These are phyloP conservation scores for Datnioides undecimradiatus DNA, from an alignment of 2,113 vertebrate species.

Conservation along the genomic window DNA sequence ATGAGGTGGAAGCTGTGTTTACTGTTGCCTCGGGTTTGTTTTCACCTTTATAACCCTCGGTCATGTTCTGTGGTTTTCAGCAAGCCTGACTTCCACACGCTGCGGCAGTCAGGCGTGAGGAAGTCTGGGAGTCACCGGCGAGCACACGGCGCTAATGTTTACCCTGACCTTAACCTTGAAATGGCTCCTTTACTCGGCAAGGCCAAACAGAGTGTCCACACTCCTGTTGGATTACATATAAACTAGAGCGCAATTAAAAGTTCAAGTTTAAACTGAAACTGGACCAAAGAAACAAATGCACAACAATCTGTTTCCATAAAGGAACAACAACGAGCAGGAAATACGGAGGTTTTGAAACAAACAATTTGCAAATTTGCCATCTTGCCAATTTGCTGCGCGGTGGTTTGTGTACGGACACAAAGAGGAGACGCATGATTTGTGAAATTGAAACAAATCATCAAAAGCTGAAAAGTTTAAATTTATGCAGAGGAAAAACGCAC, in stretches of 20 bases:
- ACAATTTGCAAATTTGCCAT: not conserved
- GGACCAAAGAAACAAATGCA: not conserved
- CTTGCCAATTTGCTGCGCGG: not conserved
- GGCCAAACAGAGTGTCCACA: not conserved
- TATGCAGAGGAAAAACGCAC: too few relatives aligned
- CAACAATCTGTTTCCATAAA: not conserved
- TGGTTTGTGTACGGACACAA: not conserved
- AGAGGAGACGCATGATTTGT: not conserved
- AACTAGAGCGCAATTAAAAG: not conserved
- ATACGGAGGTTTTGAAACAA: not conserved
- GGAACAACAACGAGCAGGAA: not conserved
- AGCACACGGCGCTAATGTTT: not conserved
- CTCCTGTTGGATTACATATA: not conserved
- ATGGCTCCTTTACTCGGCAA: not conserved
- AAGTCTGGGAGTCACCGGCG: too few relatives aligned
- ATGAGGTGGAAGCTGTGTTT: constrained; percentile 2
- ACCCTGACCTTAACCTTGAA: not conserved
- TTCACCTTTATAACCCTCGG: not conserved
- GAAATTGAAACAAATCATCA: not conserved
- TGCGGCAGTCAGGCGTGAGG: too few relatives aligned
- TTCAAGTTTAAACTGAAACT: not conserved
- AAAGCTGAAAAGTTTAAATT: not conserved
- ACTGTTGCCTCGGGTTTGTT: constrained; percentile 18
- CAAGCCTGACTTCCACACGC: not conserved
- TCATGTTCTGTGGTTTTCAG: not conserved